Evolutionary conservation across 2,888 invertebrate species (phyloP).

Genomic region (Coecobrya sp.): DNA sequence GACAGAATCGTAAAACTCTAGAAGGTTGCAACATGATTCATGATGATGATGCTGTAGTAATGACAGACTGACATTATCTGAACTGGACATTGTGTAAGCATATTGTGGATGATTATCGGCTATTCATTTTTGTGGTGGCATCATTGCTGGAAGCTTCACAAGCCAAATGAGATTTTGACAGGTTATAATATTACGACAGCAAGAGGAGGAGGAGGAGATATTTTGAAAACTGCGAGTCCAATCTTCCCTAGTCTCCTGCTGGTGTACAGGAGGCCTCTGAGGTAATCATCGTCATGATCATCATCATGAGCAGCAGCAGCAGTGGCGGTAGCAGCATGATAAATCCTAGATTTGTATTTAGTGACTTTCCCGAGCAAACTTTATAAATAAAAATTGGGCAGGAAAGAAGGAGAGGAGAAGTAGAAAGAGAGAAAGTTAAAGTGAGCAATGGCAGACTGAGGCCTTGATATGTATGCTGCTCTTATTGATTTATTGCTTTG

Average conservation of each 20-base stretch:
- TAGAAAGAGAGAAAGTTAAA: conserved; percentile 15
- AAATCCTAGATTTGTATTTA: conserved; percentile 53
- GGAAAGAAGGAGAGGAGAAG: background rate
- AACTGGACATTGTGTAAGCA: background rate
- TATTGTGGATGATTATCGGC: background rate
- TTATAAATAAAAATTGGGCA: conserved; percentile 54
- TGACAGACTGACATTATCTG: background rate
- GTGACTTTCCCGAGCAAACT: conserved; percentile 33
- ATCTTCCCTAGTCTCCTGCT: background rate
- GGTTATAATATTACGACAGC: background rate
- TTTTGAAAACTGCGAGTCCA: too few species aligned
- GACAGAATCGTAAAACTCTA: background rate
- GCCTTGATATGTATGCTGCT: conserved; percentile 44
- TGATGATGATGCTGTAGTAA: background rate
- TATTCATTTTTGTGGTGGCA: background rate
- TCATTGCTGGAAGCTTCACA: too few species aligned
- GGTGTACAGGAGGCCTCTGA: background rate
- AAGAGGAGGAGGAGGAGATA: too few species aligned
- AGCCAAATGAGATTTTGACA: conserved; percentile 6
- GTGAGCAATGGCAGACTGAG: background rate
- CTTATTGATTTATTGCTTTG: conserved; percentile 75
- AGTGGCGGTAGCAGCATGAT: background rate
- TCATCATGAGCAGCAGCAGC: background rate
- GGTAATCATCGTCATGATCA: conserved; percentile 7
- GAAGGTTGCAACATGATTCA: background rate